Base-by-base conservation (phyloP, 2,888 invertebrate species). In the Synanthedon andrenaeformis region DNA sequence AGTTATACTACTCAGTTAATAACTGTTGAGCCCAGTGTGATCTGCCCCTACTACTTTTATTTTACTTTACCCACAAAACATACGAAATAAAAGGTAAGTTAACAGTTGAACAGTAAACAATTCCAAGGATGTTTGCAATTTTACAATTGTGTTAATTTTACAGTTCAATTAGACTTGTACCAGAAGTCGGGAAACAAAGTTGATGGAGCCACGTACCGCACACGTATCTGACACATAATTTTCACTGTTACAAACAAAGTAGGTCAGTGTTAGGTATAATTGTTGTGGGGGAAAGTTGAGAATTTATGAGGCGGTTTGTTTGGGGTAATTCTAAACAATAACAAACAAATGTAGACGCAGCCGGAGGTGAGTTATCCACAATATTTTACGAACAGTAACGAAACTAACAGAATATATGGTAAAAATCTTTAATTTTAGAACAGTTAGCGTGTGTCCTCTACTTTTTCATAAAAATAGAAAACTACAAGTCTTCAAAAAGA, bases 251-350 rank as follows among this genome's bases (percentile, higher is more conserved):
- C 49, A 19, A 17, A 69, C 49, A 19, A 17, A 52, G 19, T 52
- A 53, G 69, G 74, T 73, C 70, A 68, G 54, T 56, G 56, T 58
- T 58, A 57, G 55, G 69, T 71, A 69, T 71, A 73, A 73, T 75
- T 71, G 72, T 77, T 72, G 68, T 62, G 69, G 68, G 65, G 61
- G 66, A 74, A 79, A 76, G 72, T 80, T 79, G 62, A 59, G 61
- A 74, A 79, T 79, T 76, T 77, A 79, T 79, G 72, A 72, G 67
- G 67, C 67, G 70, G 73, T 75, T 68, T 75, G 71, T 76, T 79
- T 76, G 68, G 70, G 69, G 76, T 79, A 78, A 79, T 76, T 75
- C 76, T 74, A 74, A 79, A 77, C 77, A 79, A 79, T 79, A 80
- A 78, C 78, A 79, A 76, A 76, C 76, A 75, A 72, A 70, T 74